Conservation (phyloP, 1,140 invertebrate species). For the Eumeta japonica region DNA sequence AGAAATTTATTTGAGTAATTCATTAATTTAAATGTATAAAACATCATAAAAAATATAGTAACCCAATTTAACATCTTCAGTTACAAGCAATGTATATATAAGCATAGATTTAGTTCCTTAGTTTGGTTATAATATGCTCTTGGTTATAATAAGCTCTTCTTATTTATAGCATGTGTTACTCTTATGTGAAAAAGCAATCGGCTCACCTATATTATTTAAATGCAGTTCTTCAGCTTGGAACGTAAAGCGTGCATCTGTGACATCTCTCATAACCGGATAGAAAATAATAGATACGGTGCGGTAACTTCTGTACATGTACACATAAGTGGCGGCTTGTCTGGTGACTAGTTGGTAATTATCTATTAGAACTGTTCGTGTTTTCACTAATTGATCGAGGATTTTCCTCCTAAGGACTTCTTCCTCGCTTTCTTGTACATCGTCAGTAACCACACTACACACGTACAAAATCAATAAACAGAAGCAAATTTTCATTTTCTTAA, state of each 20-base stretch:
- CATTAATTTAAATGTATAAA: too few relatives aligned
- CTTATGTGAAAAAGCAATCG: background rate
- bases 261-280: slow-evolving; percentile 34
- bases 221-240: slow-evolving; percentile 47
- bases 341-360: slow-evolving; percentile 42
- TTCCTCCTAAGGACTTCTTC: slow-evolving; percentile 23
- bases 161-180: too few relatives aligned
- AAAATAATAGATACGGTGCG: slow-evolving; percentile 45
- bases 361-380: slow-evolving; percentile 34
- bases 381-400: slow-evolving; percentile 39
- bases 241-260: slow-evolving; percentile 38
- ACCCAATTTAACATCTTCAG: too few relatives aligned
- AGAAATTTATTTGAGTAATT: too few relatives aligned
- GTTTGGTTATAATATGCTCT: too few relatives aligned
- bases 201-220: slow-evolving; percentile 47
- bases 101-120: too few relatives aligned
- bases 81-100: too few relatives aligned
- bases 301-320: slow-evolving; percentile 47
- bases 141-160: too few relatives aligned
- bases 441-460: slow-evolving; percentile 28
- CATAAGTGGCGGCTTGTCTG: slow-evolving; percentile 40
- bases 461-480: slow-evolving; percentile 31
- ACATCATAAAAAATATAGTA: too few relatives aligned
- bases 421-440: slow-evolving; percentile 37
- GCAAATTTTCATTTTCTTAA: slow-evolving; percentile 27